Evolutionary conservation across 2,797 vertebrate species (phyloP).

Genomic region (Amniataba percoides): DNA sequence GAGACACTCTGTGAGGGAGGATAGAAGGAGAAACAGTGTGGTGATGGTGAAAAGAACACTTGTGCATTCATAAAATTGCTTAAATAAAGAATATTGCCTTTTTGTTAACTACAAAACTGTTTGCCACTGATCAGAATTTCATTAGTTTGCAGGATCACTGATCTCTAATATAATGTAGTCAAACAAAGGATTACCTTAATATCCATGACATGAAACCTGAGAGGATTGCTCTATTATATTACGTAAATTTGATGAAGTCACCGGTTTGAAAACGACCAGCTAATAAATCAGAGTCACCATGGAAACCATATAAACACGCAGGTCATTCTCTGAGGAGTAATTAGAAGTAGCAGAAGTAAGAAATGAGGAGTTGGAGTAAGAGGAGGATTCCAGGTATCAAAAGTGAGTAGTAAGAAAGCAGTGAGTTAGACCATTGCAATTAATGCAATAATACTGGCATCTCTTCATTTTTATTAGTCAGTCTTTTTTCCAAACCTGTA

Average conservation of each 20-base stretch:
- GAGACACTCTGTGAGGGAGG: conserved; percentile 66
- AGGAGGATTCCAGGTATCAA: conserved; percentile 1
- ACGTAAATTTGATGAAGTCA: neutral
- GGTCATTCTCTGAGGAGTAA: too few species aligned
- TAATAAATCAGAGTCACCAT: neutral
- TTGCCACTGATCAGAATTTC: conserved; percentile 4
- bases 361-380: neutral
- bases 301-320: conserved; percentile 4
- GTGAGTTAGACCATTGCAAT: neutral
- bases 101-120: conserved; percentile 13
- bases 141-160: conserved; percentile 1
- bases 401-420: neutral
- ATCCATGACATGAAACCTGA: neutral
- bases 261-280: neutral
- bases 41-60: conserved; percentile 49
- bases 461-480: conserved; percentile 6
- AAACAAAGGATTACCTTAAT: neutral
- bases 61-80: conserved; percentile 40
- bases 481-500: neutral
- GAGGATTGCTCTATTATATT: neutral
- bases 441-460: neutral
- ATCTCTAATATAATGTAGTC: neutral
- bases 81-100: conserved; percentile 20
- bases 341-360: too few species aligned
- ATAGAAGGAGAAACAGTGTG: conserved; percentile 50